Evolutionary conservation across 2,888 invertebrate genomes (phyloP).

Genomic region (Bedellia somnulentella): DNA sequence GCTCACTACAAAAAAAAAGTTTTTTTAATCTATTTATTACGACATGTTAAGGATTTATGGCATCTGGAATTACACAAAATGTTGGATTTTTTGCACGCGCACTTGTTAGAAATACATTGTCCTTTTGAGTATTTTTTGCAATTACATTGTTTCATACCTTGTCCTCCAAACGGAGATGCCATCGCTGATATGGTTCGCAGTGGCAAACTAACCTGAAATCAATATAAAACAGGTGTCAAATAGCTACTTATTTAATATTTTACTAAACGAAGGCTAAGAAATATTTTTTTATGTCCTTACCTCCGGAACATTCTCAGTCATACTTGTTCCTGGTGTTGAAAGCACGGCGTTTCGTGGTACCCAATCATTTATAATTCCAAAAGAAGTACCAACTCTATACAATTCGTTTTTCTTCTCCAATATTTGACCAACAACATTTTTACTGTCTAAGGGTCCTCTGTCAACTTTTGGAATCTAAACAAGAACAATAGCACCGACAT

Average conservation of each 20-base stretch:
- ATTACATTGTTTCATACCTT: constrained; percentile 9
- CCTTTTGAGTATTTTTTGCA: constrained; percentile 8
- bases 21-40: constrained; percentile 5
- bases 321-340: constrained; percentile 3
- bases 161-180: constrained; percentile 9
- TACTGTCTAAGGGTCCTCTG: constrained; percentile 7
- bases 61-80: constrained; percentile 5
- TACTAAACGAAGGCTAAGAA: no score
- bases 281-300: no score
- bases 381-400: constrained; percentile 6
- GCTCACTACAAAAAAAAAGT: no score
- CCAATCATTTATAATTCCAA: constrained; percentile 5
- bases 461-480: no score
- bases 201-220: constrained; percentile 4
- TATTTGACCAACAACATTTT: constrained; percentile 7
- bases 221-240: no score
- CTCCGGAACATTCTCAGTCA: constrained; percentile 7
- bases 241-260: no score
- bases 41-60: constrained; percentile 5
- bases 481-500: constrained; percentile 7
- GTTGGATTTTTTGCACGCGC: constrained; percentile 8
- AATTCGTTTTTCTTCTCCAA: constrained; percentile 6
- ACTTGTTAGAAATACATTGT: constrained; percentile 8
- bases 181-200: constrained; percentile 6
- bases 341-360: constrained; percentile 5